phyloP scores from a whole-genome alignment of 1,140 invertebrate genomes.

The Copidosoma floridanum region DNA sequence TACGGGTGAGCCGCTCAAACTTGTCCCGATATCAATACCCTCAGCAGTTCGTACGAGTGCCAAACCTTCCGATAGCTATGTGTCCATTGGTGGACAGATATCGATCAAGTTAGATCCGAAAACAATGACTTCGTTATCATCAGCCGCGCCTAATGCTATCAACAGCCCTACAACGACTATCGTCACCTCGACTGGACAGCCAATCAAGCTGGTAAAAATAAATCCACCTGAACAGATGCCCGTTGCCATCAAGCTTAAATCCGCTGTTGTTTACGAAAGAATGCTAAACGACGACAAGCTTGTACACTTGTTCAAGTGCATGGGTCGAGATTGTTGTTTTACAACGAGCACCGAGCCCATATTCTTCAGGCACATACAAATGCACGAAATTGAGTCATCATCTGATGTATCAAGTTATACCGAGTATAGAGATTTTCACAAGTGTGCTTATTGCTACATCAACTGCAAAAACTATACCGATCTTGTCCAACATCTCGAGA shows the following conservation, averaged over 20 bases:
- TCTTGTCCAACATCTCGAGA: constrained; percentile 46
- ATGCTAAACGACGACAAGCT: constrained; percentile 48
- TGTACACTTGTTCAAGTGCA: constrained; percentile 61
- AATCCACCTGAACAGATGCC: constrained; percentile 8
- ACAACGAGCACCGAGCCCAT: constrained; percentile 45
- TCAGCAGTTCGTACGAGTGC: constrained; percentile 4
- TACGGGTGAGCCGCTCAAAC: constrained; percentile 36
- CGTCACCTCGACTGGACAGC: neutral
- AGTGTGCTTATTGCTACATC: constrained; percentile 54
- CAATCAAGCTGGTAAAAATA: constrained; percentile 26
- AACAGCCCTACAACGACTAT: constrained; percentile 4
- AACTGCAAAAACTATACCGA: constrained; percentile 30
- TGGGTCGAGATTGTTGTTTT: constrained; percentile 56
- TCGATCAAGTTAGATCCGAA: too few species aligned
- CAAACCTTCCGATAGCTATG: neutral
- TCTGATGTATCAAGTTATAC: neutral
- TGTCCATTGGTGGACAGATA: too few species aligned
- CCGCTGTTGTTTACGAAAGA: constrained; percentile 33
- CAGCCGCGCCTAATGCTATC: neutral
- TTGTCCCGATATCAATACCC: constrained; percentile 33
- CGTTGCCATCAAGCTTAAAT: constrained; percentile 37
- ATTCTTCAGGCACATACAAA: constrained; percentile 52
- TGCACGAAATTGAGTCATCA: constrained; percentile 37
- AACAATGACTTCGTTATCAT: constrained; percentile 6
- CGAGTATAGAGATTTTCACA: constrained; percentile 39